phyloP scores from a whole-genome alignment of 2,888 invertebrate species.

The Bimastos eiseni region DNA sequence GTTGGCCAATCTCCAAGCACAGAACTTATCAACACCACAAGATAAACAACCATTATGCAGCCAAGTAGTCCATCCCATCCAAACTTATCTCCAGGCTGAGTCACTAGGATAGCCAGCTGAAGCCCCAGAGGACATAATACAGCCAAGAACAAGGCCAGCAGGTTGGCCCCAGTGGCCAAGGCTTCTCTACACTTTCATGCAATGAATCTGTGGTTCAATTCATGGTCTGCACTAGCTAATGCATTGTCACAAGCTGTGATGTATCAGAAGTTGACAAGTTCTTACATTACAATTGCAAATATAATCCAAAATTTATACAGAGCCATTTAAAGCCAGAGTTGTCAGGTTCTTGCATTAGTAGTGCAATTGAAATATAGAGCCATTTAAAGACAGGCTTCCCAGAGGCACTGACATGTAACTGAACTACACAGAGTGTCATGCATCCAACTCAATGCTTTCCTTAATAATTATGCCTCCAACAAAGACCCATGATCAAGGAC shows the following conservation, averaged over 20 bases:
- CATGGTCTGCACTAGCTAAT: not conserved
- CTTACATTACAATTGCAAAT: not conserved
- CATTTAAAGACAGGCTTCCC: no score
- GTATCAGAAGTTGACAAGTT: not conserved
- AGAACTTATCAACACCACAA: not conserved
- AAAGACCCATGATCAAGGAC: not conserved
- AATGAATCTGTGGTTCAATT: not conserved
- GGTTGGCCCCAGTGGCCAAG: not conserved
- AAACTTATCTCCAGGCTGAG: constrained; percentile 6
- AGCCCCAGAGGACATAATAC: not conserved
- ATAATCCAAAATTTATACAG: no score
- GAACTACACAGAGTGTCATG: not conserved
- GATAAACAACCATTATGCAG: constrained; percentile 13
- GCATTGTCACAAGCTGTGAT: not conserved
- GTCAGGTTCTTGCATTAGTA: not conserved
- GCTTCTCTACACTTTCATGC: not conserved
- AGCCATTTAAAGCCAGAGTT: no score
- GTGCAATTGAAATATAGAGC: no score
- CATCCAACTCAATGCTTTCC: not conserved
- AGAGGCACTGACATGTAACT: no score
- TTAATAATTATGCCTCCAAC: no score
- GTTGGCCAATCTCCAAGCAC: not conserved
- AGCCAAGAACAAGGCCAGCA: not conserved
- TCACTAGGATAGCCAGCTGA: not conserved
- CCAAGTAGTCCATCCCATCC: not conserved